These are phyloP conservation scores for Camponotus floridanus DNA, from an alignment of 1,140 invertebrate genomes.

Conservation along the genomic window DNA sequence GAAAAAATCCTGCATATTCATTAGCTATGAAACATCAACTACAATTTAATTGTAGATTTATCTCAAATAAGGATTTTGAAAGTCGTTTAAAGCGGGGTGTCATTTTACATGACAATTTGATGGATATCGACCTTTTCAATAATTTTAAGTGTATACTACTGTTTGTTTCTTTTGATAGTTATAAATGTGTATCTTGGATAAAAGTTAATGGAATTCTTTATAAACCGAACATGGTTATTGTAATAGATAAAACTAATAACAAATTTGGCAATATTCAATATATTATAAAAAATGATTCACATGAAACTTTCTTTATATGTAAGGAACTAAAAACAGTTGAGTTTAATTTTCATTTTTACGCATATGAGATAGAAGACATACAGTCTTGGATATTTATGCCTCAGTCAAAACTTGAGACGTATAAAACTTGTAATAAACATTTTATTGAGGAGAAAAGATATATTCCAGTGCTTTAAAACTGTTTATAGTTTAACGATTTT, in stretches of 20 bases:
- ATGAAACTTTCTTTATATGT: constrained; percentile 1
- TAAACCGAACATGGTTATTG: neutral
- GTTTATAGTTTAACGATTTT: neutral
- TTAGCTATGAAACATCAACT: constrained; percentile 23
- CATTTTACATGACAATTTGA: constrained; percentile 16
- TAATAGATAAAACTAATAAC: neutral
- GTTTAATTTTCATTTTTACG: neutral
- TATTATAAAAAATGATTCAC: constrained; percentile 8
- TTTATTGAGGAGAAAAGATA: neutral
- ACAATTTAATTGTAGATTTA: constrained; percentile 24
- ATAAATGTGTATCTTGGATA: constrained; percentile 23
- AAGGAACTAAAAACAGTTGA: neutral
- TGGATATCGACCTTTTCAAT: neutral
- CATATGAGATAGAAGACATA: neutral
- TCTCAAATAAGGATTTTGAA: constrained; percentile 9
- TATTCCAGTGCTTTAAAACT: neutral
- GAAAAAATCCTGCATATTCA: constrained; percentile 14
- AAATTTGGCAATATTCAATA: constrained; percentile 14
- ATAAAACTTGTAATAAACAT: constrained; percentile 4
- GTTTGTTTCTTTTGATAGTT: constrained; percentile 9
- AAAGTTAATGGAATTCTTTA: constrained; percentile 14
- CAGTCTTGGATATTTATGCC: neutral
- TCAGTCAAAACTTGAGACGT: neutral
- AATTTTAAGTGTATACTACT: constrained; percentile 9
- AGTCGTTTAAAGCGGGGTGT: neutral